A percentile compares a stretch with the other conserved stretches of the same genome.
Evolutionary conservation across 2,888 invertebrate species (phyloP).

Genomic region (Hyposoter didymator): DNA sequence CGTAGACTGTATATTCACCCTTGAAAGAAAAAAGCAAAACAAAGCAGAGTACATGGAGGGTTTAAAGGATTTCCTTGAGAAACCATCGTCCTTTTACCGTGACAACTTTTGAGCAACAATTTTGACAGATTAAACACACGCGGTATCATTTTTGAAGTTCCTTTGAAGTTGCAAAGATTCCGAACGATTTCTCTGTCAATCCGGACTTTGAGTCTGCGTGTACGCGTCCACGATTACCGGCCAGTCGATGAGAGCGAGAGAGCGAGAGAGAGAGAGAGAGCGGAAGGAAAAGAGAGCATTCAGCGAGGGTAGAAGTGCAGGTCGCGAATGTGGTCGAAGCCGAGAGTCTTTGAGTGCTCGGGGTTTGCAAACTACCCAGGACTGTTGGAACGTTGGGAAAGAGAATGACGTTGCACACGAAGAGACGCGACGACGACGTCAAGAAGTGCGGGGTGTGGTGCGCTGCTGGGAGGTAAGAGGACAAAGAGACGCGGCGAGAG

Average conservation of each 20-base stretch:
- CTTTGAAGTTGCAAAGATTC: conserved; percentile 38
- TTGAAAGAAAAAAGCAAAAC: neutral
- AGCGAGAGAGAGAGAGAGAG: conserved; percentile 50
- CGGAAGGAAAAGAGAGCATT: conserved; percentile 61
- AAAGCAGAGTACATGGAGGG: neutral
- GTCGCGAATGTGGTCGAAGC: conserved; percentile 59
- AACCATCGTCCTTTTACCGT: neutral
- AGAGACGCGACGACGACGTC: conserved; percentile 36
- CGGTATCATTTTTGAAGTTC: no score
- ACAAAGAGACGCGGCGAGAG: conserved; percentile 59
- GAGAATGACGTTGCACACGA: conserved; percentile 41
- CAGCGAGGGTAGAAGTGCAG: conserved; percentile 60
- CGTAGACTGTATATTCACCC: conserved; percentile 15
- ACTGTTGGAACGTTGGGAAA: conserved; percentile 76
- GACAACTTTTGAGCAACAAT: neutral
- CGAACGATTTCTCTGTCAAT: conserved; percentile 64
- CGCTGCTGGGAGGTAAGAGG: neutral
- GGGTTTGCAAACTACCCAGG: conserved; percentile 51
- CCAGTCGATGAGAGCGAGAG: conserved; percentile 64
- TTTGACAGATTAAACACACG: neutral
- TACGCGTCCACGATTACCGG: conserved; percentile 79
- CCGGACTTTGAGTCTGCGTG: conserved; percentile 81
- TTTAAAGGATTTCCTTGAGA: neutral
- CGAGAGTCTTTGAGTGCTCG: conserved; percentile 61
- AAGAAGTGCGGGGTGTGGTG: neutral